Base-by-base conservation (phyloP, 2,888 invertebrate species). In the Amiota minor region DNA sequence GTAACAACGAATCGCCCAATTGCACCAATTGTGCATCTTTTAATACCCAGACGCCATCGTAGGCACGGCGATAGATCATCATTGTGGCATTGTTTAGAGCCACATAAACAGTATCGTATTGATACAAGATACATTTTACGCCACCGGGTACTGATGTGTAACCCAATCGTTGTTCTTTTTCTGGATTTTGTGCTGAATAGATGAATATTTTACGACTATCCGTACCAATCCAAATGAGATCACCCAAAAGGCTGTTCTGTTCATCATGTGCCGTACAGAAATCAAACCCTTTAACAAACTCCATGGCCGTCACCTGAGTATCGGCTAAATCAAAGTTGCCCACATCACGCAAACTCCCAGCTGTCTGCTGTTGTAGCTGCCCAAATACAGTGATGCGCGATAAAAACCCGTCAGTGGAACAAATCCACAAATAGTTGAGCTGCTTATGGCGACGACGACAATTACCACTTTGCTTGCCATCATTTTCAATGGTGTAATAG, bases 181-280 rank as follows among this genome's bases (percentile, higher is more conserved):
- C 96, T 0, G 96, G 95, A 86, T 96, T 96, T n/a, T 94, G 91
- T 2, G 95, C 96, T 46, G 95, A 94, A 89, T 95, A 96, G 75
- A 97, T 91, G 71, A 96, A 92, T 71, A 97, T 92, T 86, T 95
- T 94, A 83, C 94, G 93, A 81, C 95, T 95, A 80, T 95, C 95
- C 10, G 97, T 97, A 72, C 96, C 97, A 92, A 98, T 94, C 97
- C 98, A 98, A n/a, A 98, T 95, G 68, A 95, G 93, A 90, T 96
- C 95, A 14, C 89, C 88, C 75, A 89, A 76, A 55, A 89, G 75
- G 64, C 84, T 88, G 72, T 80, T 81, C 56, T 85, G 80, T 72
- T 88, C 88, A 46, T 88, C 87, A 6, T 88, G 89, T 9, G 89
- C 84, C 23, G 88, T 86, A 68, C 83, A 81, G 72, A 87, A 86